Percentiles rank a stretch among this genome's conserved stretches.
These are phyloP conservation scores for Drosophila mettleri DNA, from an alignment of 2,888 invertebrate genomes.

Conservation along the genomic window DNA sequence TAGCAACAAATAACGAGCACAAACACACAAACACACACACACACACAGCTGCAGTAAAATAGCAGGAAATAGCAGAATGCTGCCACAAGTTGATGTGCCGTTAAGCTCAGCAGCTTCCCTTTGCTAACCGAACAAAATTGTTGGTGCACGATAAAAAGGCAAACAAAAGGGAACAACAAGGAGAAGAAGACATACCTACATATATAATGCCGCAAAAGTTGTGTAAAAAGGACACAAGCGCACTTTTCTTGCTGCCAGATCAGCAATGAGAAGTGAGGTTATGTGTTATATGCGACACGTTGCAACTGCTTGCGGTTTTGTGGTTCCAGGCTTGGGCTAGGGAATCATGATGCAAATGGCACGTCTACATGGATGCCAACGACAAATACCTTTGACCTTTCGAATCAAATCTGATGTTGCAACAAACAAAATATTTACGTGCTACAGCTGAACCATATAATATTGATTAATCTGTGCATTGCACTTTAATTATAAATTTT, in stretches of 20 bases:
- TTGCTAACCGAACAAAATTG: constrained; percentile 50
- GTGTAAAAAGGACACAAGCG: constrained; percentile 36
- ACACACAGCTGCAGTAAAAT: constrained; percentile 35
- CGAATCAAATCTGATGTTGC: constrained; percentile 37
- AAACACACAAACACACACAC: constrained; percentile 1
- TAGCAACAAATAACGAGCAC: constrained; percentile 14
- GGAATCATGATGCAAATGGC: constrained; percentile 18
- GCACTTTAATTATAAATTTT: constrained; percentile 3
- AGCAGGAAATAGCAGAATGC: constrained; percentile 57
- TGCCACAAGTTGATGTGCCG: constrained; percentile 46
- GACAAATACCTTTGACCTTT: constrained; percentile 18
- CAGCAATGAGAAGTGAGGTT: constrained; percentile 53
- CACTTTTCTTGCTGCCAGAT: constrained; percentile 58
- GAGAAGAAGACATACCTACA: constrained; percentile 6
- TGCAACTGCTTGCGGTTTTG: constrained; percentile 36
- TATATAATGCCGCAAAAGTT: constrained; percentile 50
- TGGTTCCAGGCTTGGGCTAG: neutral
- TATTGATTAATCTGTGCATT: neutral
- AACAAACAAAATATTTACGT: constrained; percentile 1
- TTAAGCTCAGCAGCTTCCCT: constrained; percentile 52
- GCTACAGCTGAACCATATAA: neutral
- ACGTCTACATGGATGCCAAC: neutral
- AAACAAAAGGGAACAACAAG: constrained; percentile 27
- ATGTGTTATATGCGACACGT: constrained; percentile 45
- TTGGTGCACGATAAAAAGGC: constrained; percentile 48